Percentiles rank a stretch among this genome's conserved stretches.
These are phyloP conservation scores for Podarcis lilfordi DNA, from an alignment of 2,797 vertebrate species.

Conservation along the genomic window DNA sequence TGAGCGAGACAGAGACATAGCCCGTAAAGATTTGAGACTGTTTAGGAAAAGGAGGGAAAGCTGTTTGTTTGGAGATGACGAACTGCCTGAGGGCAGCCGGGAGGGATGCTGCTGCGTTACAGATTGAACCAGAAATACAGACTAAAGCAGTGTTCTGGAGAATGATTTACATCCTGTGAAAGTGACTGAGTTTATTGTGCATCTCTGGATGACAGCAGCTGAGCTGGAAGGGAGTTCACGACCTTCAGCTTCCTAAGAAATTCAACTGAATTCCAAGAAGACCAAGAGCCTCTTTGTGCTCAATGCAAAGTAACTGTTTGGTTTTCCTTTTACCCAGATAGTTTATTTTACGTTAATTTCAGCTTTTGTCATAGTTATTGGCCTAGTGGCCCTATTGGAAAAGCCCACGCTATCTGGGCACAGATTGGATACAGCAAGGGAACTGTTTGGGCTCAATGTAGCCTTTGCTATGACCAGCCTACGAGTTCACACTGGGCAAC, in stretches of 20 bases:
- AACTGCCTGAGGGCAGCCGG: constrained; percentile 41
- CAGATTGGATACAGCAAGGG: constrained; percentile 2
- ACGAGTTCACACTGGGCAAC: not conserved
- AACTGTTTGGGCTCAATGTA: constrained; percentile 32
- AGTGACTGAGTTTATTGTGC: constrained; percentile 38
- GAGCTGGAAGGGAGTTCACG: constrained; percentile 22
- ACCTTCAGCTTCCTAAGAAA: constrained; percentile 51
- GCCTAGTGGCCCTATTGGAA: constrained; percentile 42
- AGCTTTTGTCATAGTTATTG: constrained; percentile 43
- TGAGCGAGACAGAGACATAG: not conserved
- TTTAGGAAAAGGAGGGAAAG: constrained; percentile 53
- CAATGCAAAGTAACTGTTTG: constrained; percentile 27
- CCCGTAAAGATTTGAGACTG: constrained; percentile 12
- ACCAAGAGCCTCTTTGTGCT: constrained; percentile 46
- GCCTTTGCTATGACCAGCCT: constrained; percentile 43
- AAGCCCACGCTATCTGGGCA: constrained; percentile 44
- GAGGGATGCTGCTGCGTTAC: constrained; percentile 34
- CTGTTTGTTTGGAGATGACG: constrained; percentile 44
- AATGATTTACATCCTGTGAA: constrained; percentile 53
- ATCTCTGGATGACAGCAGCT: constrained; percentile 27
- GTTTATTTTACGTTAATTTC: constrained; percentile 64
- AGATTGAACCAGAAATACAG: constrained; percentile 33
- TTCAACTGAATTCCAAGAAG: constrained; percentile 40
- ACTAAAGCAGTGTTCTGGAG: constrained; percentile 14
- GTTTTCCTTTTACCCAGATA: constrained; percentile 54